Evolutionary conservation across 2,797 vertebrate genomes (phyloP), one percentile per base, ranked within the genome.

Genomic region (Calcarius lapponicus): DNA sequence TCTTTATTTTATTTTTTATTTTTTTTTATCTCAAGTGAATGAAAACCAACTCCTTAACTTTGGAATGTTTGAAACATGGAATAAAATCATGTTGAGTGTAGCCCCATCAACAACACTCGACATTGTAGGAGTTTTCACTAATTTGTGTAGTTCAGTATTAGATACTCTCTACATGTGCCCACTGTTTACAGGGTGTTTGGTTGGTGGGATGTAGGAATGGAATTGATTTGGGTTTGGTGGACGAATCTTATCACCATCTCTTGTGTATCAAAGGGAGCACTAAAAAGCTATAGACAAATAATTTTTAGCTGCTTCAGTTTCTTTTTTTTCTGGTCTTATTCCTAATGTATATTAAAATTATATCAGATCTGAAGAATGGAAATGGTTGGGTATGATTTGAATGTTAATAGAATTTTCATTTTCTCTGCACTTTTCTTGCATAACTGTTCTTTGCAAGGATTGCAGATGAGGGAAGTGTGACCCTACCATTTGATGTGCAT

Each of bases 401-500:
- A 96, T 97, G 88, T 92, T 96, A 96, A 97, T 62, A 78, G 48
- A 76, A 62, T 79, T 93, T 89, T 90, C 48, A 78, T 95, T 94
- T 95, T 84, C 66, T 79, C 66, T 50, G 57, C 38, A 51, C 42
- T 97, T 73, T 87, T 70, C 85, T 93, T 95, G 47, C n/a, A 4
- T 79, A 88, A 89, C 56, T 78, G 16, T 88, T 94, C 76, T 92
- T 96, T 93, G 87, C 80, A 61, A 90, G 67, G 84, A 90, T 93
- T 89, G 76, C 67, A 83, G 56, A 88, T 91, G 85, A 92, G 45
- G 74, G 53, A 83, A 69, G 56, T 2, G 17, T 80, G 81, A 95
- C 61, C 82, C 84, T 92, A 65, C 61, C 8, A 31, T 93, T 96
- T 96, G 76, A 92, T 86, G 88, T 94, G 80, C 9, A 7, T 92